Evolutionary conservation across 2,113 vertebrate species (phyloP).

Genomic region (Gavialis gangeticus): DNA sequence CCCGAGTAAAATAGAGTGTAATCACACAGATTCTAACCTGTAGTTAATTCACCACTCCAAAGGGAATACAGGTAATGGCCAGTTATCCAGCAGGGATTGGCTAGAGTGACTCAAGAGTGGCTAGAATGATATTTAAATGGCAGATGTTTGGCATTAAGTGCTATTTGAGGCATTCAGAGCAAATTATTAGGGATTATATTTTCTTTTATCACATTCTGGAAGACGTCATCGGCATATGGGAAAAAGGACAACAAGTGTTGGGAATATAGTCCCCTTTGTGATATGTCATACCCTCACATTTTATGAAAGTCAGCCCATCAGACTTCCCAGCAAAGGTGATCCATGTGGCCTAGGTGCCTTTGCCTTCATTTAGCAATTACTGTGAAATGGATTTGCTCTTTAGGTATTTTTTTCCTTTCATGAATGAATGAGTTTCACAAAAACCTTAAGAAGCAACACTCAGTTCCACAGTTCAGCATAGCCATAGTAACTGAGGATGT

Average conservation of each 20-base stretch:
- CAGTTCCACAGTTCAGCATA: background rate
- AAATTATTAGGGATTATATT: background rate
- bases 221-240: background rate
- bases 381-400: background rate
- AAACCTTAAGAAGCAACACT: background rate
- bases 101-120: too few relatives aligned
- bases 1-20: background rate
- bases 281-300: background rate
- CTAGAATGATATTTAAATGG: background rate
- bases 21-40: too few relatives aligned
- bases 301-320: background rate
- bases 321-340: fast-evolving
- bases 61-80: too few relatives aligned
- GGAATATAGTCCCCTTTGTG: background rate
- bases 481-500: background rate
- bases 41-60: too few relatives aligned
- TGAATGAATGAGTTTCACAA: background rate
- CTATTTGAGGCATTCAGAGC: background rate
- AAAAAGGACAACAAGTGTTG: background rate
- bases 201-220: background rate
- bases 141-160: background rate
- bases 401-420: background rate
- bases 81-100: too few relatives aligned
- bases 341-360: background rate
- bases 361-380: background rate